Base-by-base conservation (phyloP, 2,797 vertebrate genomes). In the Discoglossus pictus region DNA sequence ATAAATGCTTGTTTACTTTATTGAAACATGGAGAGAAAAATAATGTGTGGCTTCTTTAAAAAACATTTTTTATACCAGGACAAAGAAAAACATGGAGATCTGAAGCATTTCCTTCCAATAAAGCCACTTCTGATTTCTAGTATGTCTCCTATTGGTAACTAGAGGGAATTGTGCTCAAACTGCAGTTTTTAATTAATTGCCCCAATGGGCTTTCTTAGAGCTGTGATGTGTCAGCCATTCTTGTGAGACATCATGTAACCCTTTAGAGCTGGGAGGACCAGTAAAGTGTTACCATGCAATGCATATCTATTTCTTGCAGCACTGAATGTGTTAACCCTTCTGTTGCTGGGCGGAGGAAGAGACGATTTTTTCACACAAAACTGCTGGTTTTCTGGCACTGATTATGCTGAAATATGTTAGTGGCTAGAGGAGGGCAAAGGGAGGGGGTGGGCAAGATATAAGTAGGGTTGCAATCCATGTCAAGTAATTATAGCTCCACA, bases 121-220 rank as follows among this genome's bases (percentile, higher is more conserved):
- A 10, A 62, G 34, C 23, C 52, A 35, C n/a, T 46, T 44, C 25
- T 42, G 16, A 62, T 46, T 67, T 31, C 51, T 7, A 7, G 27
- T 21, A 63, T 69, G 77, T 73, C 71, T 73, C 65, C 67, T 70
- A 34, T 10, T 60, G 51, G n/a, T 73, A 58, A 75, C 73, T 43
- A 17, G 72, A 74, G 72, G 59, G 61, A 51, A 73, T 71, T 58
- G n/a, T 72, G 68, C 53, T 61, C 36, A 38, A 75, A 71, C 73
- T 69, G 51, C 60, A 73, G 53, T 61, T 78, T 77, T 68, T 78
- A 79, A 81, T 74, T 60, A 76, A 79, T 73, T 58, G 75, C 35
- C 73, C 74, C 70, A 58, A 58, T 2, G 1, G 69, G 74, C 71
- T 68, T 64, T 65, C 67, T 77, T 74, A 63, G 63, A 62, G 71